Evolutionary conservation across 2,797 vertebrate genomes (phyloP).

Genomic region (Lutjanus campechanus): DNA sequence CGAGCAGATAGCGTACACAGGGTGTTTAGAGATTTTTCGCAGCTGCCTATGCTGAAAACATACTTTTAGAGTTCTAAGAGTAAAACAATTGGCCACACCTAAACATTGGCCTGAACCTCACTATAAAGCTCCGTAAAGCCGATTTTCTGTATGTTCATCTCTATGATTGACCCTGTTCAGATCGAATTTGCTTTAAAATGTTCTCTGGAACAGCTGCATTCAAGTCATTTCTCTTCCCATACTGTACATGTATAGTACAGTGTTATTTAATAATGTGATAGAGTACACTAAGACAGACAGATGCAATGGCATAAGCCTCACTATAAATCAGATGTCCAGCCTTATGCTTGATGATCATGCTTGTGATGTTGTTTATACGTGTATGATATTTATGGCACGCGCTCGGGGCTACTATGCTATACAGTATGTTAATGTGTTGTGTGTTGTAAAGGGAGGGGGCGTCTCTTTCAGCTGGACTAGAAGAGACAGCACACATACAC

Average conservation of each 20-base stretch:
- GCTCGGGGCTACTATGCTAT: conserved; percentile 35
- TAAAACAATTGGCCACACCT: not conserved
- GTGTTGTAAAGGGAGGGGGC: not conserved
- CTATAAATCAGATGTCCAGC: conserved; percentile 24
- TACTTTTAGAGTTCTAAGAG: not conserved
- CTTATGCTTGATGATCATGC: conserved; percentile 34
- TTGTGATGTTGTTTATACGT: conserved; percentile 24
- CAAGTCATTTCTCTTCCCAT: not conserved
- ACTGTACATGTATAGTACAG: not conserved
- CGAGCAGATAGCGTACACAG: not conserved
- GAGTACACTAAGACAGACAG: conserved; percentile 8
- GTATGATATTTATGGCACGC: conserved; percentile 38
- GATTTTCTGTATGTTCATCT: not conserved
- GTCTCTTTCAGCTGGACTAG: conserved; percentile 11
- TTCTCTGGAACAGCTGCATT: conserved; percentile 7
- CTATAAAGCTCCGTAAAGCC: not conserved
- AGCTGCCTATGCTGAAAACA: not conserved
- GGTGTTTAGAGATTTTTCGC: not conserved
- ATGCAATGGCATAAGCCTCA: not conserved
- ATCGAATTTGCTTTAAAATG: not conserved
- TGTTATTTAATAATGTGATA: not conserved
- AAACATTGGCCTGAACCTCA: not conserved
- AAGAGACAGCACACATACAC: conserved; percentile 12
- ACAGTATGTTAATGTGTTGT: conserved; percentile 28
- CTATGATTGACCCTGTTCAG: not conserved